Percentiles rank a stretch among this genome's conserved stretches.
phyloP scores from a whole-genome alignment of 1,140 invertebrate species.

The Aleiodes sp. region DNA sequence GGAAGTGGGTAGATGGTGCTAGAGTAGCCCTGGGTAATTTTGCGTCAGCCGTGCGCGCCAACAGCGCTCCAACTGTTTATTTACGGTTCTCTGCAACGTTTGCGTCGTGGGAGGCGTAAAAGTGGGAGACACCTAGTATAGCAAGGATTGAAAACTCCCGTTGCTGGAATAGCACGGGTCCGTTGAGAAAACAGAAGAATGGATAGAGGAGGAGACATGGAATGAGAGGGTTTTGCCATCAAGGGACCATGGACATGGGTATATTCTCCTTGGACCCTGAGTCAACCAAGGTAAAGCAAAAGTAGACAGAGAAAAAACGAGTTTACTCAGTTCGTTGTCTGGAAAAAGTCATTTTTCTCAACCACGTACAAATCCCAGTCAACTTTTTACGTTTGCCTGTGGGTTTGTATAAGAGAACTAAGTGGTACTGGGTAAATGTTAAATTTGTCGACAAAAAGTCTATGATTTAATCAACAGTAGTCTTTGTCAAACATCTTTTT shows the following conservation, averaged over 20 bases:
- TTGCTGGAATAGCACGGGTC: conserved; percentile 26
- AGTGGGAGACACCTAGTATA: conserved; percentile 8
- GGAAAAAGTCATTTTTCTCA: conserved; percentile 34
- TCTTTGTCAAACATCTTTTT: background rate
- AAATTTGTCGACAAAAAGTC: background rate
- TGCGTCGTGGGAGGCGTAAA: conserved; percentile 52
- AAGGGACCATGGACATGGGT: background rate
- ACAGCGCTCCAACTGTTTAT: conserved; percentile 49
- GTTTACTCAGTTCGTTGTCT: background rate
- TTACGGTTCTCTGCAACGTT: conserved; percentile 44
- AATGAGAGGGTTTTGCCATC: background rate
- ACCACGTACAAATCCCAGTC: conserved; percentile 37
- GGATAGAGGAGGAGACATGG: background rate
- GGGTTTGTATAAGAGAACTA: conserved; percentile 13
- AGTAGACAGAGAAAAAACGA: background rate
- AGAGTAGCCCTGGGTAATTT: conserved; percentile 39
- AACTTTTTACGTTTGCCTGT: conserved; percentile 36
- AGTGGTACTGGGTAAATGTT: conserved; percentile 5
- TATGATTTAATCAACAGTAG: background rate
- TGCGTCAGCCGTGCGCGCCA: conserved; percentile 36
- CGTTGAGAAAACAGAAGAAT: background rate
- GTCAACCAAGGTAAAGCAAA: background rate
- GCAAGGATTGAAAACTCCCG: conserved; percentile 52
- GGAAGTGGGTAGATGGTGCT: background rate
- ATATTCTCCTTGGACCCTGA: background rate